phyloP scores from a whole-genome alignment of 2,797 vertebrate genomes.

The Coregonus sp. region DNA sequence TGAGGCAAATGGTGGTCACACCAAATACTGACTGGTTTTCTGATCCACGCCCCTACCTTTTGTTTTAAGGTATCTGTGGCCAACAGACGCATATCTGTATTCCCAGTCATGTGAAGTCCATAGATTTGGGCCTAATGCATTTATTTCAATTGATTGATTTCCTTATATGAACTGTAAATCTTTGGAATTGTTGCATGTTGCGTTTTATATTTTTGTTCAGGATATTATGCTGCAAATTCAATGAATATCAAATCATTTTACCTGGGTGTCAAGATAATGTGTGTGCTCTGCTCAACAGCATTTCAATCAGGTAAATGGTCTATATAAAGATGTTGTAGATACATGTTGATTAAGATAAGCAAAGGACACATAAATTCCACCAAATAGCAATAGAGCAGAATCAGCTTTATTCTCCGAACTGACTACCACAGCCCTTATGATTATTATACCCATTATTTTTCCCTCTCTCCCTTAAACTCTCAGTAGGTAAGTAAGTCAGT shows the following conservation, averaged over 20 bases:
- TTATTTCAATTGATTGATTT: too few species aligned
- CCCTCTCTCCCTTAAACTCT: conserved; percentile 10
- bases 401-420: neutral
- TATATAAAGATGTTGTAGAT: neutral
- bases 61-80: too few species aligned
- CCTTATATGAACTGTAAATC: too few species aligned
- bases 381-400: neutral
- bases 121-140: too few species aligned
- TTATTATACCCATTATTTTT: neutral
- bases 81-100: too few species aligned
- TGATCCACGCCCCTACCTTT: too few species aligned
- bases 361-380: neutral
- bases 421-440: neutral
- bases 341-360: neutral
- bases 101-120: too few species aligned
- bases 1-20: too few species aligned
- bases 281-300: neutral
- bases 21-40: too few species aligned
- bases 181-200: too few species aligned
- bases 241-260: neutral
- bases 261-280: neutral
- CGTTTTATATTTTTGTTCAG: too few species aligned
- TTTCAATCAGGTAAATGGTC: neutral
- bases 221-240: neutral
- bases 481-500: neutral